phyloP scores from a whole-genome alignment of 2,113 vertebrate species.

The Misgurnus anguillicaudatus region DNA sequence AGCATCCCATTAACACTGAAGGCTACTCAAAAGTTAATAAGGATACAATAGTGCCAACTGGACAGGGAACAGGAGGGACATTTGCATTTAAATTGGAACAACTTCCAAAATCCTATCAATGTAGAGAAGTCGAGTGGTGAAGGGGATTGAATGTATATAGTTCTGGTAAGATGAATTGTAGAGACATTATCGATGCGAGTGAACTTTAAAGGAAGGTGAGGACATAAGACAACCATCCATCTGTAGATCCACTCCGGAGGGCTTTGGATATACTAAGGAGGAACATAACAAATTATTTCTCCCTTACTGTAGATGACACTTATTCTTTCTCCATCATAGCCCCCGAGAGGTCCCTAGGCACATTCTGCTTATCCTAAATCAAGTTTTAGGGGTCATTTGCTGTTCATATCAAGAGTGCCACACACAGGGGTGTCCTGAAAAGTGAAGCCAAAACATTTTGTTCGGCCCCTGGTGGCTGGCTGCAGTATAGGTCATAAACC shows the following conservation, averaged over 20 bases:
- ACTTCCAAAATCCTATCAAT: slow-evolving; percentile 50
- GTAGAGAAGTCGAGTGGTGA: slow-evolving; percentile 11
- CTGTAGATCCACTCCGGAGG: slow-evolving; percentile 9
- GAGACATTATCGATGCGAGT: slow-evolving; percentile 16
- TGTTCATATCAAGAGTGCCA: too few species aligned
- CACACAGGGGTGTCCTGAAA: too few species aligned
- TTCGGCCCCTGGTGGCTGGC: too few species aligned
- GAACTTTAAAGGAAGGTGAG: slow-evolving; percentile 23
- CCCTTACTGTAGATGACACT: background rate
- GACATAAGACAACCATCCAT: slow-evolving; percentile 31
- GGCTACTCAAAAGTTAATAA: slow-evolving; percentile 51
- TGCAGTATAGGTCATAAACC: too few species aligned
- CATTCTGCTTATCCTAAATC: background rate
- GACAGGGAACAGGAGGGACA: slow-evolving; percentile 42
- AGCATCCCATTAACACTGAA: slow-evolving; percentile 44
- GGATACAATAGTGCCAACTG: slow-evolving; percentile 7
- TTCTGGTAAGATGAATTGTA: slow-evolving; percentile 34
- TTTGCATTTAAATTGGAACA: slow-evolving; percentile 62
- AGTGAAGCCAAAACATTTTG: too few species aligned
- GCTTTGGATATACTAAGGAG: slow-evolving; percentile 14
- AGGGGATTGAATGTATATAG: slow-evolving; percentile 27
- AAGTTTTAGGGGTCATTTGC: too few species aligned
- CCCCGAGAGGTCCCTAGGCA: background rate
- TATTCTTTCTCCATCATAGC: background rate
- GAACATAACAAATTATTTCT: background rate